phyloP scores from a whole-genome alignment of 2,113 vertebrate genomes.

The Rynchops niger region DNA sequence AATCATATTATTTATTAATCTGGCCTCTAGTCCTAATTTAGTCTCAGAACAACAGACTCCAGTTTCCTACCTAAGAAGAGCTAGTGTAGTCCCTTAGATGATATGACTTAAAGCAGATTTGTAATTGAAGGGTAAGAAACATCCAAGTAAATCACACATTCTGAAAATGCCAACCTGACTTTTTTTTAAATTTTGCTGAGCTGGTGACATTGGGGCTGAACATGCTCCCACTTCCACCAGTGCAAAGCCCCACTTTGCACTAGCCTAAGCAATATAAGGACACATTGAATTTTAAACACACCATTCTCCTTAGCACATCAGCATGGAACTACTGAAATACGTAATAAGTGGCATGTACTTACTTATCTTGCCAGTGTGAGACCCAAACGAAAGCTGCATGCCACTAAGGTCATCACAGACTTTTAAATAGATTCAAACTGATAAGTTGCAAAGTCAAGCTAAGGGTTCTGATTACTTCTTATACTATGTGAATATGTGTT shows the following conservation, averaged over 20 bases:
- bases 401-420: neutral
- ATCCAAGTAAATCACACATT: neutral
- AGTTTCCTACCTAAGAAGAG: constrained; percentile 1
- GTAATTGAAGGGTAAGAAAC: neutral
- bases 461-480: neutral
- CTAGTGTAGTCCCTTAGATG: neutral
- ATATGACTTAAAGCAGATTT: neutral
- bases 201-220: neutral
- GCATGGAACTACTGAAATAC: neutral
- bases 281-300: neutral
- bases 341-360: neutral
- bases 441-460: neutral
- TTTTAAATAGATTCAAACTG: neutral
- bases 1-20: constrained; percentile 58
- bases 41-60: constrained; percentile 11
- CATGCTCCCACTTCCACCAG: neutral
- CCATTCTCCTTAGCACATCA: neutral
- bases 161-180: neutral
- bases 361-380: neutral
- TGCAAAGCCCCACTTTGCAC: neutral
- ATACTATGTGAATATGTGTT: accelerated
- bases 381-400: neutral
- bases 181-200: neutral
- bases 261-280: neutral
- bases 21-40: constrained; percentile 36